Percentiles rank a stretch among this genome's conserved stretches.
Evolutionary conservation across 64 coral and sea anemone species (phyloP).

Genomic region (Montipora foliosa): DNA sequence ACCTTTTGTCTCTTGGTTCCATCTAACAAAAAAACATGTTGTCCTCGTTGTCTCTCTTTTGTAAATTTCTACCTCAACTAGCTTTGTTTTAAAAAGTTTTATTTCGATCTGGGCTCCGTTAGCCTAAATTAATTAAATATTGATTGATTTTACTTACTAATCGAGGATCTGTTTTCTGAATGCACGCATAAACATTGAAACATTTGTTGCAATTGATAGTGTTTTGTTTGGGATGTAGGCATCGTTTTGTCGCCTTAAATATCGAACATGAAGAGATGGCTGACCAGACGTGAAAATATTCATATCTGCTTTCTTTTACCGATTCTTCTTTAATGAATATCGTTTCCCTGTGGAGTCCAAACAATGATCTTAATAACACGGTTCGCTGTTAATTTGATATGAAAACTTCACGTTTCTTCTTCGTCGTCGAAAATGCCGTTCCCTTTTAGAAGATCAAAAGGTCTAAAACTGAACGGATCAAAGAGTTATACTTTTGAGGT

Average conservation of each 20-base stretch:
- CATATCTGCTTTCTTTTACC: background rate
- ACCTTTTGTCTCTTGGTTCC: no score
- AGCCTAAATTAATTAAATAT: constrained; percentile 19
- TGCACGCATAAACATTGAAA: background rate
- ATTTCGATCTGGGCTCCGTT: background rate
- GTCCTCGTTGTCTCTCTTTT: no score
- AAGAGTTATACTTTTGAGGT: constrained; percentile 13
- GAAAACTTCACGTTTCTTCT: background rate
- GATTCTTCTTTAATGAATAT: background rate
- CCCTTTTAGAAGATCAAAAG: constrained; percentile 47
- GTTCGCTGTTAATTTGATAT: background rate
- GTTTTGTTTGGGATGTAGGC: background rate
- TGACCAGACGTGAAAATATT: background rate
- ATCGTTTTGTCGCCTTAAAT: no score
- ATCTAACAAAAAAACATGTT: no score
- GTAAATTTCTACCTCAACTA: no score
- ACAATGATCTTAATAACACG: background rate
- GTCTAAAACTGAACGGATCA: background rate
- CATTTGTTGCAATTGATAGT: background rate
- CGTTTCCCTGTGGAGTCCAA: background rate
- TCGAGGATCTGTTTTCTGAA: background rate
- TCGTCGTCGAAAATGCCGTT: constrained; percentile 38
- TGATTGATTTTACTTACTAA: constrained; percentile 24
- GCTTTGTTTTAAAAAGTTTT: background rate
- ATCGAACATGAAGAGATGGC: background rate